Conservation (phyloP, 35 echinoderm and acorn worm species). For the Patiria miniata region DNA sequence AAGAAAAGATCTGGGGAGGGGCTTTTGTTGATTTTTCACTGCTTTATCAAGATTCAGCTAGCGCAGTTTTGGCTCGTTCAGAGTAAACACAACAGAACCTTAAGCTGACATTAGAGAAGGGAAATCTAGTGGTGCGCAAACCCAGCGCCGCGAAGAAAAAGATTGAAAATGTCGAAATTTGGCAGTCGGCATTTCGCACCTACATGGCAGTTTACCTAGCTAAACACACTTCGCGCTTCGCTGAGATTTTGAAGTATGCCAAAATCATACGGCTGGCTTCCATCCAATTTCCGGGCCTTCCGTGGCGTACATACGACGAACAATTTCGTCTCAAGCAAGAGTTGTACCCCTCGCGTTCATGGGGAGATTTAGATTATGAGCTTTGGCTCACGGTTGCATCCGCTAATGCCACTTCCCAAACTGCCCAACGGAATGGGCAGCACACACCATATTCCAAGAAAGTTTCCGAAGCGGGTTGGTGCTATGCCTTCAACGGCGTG, state of each 20-base stretch:
- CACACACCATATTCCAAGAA: neutral
- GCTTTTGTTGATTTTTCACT: neutral
- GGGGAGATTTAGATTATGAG: neutral
- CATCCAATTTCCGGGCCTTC: neutral
- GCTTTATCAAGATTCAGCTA: neutral
- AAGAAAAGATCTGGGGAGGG: neutral
- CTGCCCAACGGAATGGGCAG: neutral
- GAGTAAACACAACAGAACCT: neutral
- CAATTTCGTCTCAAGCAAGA: neutral
- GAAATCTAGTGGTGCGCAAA: neutral
- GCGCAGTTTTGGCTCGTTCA: neutral
- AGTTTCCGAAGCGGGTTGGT: neutral
- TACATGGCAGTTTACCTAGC: neutral
- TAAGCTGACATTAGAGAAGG: neutral
- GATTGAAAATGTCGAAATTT: neutral
- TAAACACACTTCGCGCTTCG: neutral
- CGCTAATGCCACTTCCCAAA: neutral
- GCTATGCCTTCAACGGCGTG: neutral
- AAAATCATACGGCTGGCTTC: neutral
- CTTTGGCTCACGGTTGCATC: neutral
- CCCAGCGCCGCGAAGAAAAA: neutral
- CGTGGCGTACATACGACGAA: neutral
- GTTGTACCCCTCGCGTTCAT: neutral
- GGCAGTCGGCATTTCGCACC: neutral
- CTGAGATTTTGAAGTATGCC: neutral